These are phyloP conservation scores for Samia ricini DNA, from an alignment of 1,140 invertebrate genomes.

Conservation along the genomic window DNA sequence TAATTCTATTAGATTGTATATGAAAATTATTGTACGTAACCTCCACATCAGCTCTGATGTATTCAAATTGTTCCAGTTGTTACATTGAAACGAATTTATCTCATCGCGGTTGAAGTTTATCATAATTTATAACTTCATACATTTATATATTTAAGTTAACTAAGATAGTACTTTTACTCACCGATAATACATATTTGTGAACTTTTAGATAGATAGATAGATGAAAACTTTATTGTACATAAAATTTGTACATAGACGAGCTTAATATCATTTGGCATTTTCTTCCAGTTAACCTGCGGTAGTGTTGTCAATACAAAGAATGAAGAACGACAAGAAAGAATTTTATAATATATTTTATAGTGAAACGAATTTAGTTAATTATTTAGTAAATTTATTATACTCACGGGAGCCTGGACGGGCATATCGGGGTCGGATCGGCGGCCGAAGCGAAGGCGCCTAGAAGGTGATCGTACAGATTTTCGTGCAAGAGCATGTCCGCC, in stretches of 20 bases:
- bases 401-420: slow-evolving; percentile 67
- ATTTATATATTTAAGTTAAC: not conserved
- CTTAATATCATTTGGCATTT: too few species aligned
- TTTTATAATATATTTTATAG: not conserved
- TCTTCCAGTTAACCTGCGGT: too few species aligned
- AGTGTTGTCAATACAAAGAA: too few species aligned
- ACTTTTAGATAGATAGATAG: too few species aligned
- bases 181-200: not conserved
- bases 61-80: slow-evolving; percentile 27
- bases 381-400: slow-evolving; percentile 11
- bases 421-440: slow-evolving; percentile 82
- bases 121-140: not conserved
- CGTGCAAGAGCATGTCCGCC: slow-evolving; percentile 83
- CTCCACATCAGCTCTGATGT: slow-evolving; percentile 19
- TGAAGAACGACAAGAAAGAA: too few species aligned
- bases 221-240: too few species aligned
- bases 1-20: slow-evolving; percentile 17
- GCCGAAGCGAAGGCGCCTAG: slow-evolving; percentile 83
- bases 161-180: not conserved
- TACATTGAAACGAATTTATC: slow-evolving; percentile 14
- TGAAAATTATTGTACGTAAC: slow-evolving; percentile 10
- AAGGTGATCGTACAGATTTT: slow-evolving; percentile 84
- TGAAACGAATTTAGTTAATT: not conserved
- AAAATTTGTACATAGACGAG: too few species aligned
- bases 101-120: not conserved